A percentile compares a stretch with the other conserved stretches of the same genome.
Evolutionary conservation across 2,113 vertebrate species (phyloP).

Genomic region (Phrynosoma platyrhinos): DNA sequence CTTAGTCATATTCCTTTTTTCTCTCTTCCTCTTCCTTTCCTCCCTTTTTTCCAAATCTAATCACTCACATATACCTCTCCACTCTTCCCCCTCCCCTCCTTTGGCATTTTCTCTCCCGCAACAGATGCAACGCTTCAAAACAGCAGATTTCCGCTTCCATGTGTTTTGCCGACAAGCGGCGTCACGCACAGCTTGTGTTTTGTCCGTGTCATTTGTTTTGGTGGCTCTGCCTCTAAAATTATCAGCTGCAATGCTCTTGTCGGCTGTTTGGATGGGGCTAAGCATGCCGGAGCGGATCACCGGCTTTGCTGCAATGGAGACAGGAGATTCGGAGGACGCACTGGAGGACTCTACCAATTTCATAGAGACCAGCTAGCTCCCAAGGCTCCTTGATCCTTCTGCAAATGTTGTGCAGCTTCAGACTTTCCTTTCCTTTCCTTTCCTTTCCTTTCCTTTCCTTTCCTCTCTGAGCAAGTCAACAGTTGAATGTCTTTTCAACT

Average conservation of each 20-base stretch:
- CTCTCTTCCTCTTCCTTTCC: neutral
- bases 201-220: neutral
- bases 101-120: too few relatives aligned
- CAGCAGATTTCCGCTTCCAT: slow-evolving; percentile 20
- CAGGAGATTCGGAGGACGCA: neutral
- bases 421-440: too few relatives aligned
- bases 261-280: neutral
- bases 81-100: neutral
- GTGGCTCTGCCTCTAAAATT: neutral
- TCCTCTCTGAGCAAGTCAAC: too few relatives aligned
- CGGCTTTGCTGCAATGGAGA: neutral
- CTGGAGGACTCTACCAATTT: neutral
- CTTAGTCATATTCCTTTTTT: too few relatives aligned
- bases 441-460: too few relatives aligned
- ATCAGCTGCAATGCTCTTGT: neutral
- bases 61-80: too few relatives aligned
- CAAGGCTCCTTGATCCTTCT: too few relatives aligned
- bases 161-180: neutral
- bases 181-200: neutral
- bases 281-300: neutral
- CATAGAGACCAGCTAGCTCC: neutral
- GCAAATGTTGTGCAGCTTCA: too few relatives aligned
- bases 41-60: too few relatives aligned
- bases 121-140: neutral
- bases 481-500: too few relatives aligned